phyloP scores from a whole-genome alignment of 2,113 vertebrate genomes.

The Anarhynchus alexandrinus region DNA sequence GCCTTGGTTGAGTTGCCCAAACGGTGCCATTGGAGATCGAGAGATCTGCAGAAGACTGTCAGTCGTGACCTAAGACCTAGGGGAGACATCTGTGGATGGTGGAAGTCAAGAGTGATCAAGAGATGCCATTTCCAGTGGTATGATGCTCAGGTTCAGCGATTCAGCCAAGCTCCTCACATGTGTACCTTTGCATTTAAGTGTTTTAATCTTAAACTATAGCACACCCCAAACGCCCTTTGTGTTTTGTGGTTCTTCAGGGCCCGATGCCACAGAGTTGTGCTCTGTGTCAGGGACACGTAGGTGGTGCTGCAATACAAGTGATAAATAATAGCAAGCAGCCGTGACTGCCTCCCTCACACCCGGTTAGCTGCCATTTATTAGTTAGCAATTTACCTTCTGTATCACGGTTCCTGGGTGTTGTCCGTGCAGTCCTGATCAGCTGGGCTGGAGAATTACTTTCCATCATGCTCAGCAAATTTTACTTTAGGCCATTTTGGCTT shows the following conservation, averaged over 20 bases:
- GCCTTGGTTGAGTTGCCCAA: not conserved
- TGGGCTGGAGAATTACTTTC: not conserved
- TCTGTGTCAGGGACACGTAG: not conserved
- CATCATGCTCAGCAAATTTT: not conserved
- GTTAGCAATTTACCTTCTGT: not conserved
- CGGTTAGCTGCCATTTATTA: not conserved
- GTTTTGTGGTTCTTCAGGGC: not conserved
- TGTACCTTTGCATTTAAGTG: not conserved
- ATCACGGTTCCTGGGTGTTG: not conserved
- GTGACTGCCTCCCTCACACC: not conserved
- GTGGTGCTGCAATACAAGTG: not conserved
- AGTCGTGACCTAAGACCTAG: fast-evolving
- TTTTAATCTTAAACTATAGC: not conserved
- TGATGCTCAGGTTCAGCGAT: not conserved
- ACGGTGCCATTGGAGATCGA: not conserved
- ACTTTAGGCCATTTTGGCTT: not conserved
- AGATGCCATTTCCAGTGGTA: not conserved
- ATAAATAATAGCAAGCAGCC: not conserved
- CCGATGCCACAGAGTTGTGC: not conserved
- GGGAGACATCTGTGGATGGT: not conserved
- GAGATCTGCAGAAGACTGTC: not conserved
- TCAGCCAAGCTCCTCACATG: not conserved
- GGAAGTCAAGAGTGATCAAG: not conserved
- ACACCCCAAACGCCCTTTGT: fast-evolving
- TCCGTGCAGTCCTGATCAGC: not conserved